Evolutionary conservation across 2,797 vertebrate species (phyloP).

Genomic region (Eulemur albifrons): DNA sequence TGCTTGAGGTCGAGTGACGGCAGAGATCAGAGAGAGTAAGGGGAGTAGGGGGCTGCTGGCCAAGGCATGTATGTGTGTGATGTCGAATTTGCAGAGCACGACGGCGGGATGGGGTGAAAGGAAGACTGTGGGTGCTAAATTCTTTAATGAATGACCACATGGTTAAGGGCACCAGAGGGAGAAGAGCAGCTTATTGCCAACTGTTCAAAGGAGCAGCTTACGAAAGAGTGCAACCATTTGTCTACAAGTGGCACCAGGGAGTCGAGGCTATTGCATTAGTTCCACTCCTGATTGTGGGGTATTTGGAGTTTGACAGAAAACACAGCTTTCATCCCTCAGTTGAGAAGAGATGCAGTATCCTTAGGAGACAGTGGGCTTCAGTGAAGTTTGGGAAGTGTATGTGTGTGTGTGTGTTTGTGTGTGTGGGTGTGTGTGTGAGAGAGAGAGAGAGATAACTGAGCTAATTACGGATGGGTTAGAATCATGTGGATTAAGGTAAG

Average conservation of each 20-base stretch:
- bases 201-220: background rate
- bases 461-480: background rate
- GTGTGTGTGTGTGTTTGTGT: background rate
- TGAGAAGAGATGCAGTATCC: background rate
- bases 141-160: background rate
- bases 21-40: background rate
- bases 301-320: background rate
- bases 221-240: background rate
- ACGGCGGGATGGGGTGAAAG: background rate
- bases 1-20: background rate
- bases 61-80: too few species aligned
- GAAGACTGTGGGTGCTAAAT: background rate
- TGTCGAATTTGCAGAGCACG: background rate
- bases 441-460: background rate
- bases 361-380: background rate
- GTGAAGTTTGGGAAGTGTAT: background rate
- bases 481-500: background rate
- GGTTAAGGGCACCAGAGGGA: background rate
- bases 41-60: too few species aligned
- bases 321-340: too few species aligned
- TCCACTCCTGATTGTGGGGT: background rate
- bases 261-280: background rate
- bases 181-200: background rate
- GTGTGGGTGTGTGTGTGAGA: too few species aligned
- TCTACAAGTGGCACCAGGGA: background rate